Evolutionary conservation across 2,888 invertebrate genomes (phyloP).

Genomic region (Sinodicranocentrus sp.): DNA sequence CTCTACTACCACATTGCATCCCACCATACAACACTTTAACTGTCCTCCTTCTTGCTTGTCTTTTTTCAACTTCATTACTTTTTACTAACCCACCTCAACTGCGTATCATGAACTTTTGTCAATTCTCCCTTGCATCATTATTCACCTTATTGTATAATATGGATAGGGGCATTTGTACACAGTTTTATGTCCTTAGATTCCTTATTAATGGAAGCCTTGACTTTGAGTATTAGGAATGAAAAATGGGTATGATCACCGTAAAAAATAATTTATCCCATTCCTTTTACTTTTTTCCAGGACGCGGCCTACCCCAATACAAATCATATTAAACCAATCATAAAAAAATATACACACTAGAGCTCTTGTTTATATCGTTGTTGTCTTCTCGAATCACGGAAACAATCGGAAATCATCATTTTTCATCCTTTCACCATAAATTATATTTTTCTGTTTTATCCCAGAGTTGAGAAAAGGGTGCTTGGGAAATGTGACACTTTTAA

Average conservation of each 20-base stretch:
- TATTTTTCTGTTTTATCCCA: conserved; percentile 11
- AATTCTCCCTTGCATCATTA: conserved; percentile 5
- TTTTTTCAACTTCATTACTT: conserved; percentile 28
- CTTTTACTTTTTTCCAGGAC: neutral
- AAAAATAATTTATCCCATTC: neutral
- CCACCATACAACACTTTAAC: conserved; percentile 39
- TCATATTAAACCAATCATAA: conserved; percentile 28
- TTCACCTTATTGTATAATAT: neutral
- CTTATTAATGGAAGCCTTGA: conserved; percentile 48
- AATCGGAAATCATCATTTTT: conserved; percentile 49
- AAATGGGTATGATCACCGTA: conserved; percentile 41
- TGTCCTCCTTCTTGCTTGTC: conserved; percentile 54
- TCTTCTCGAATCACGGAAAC: conserved; percentile 23
- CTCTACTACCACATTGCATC: neutral
- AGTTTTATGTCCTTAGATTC: too few species aligned
- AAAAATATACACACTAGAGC: neutral
- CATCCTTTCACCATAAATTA: conserved; percentile 51
- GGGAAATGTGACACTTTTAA: conserved; percentile 51
- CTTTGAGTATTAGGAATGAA: conserved; percentile 50
- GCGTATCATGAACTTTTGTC: conserved; percentile 28
- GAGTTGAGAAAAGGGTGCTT: neutral
- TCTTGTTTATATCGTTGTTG: neutral
- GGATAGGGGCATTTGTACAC: too few species aligned
- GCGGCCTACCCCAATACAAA: conserved; percentile 46
- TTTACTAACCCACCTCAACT: conserved; percentile 17